Base-by-base conservation (phyloP, 2,797 vertebrate species). In the Periophthalmus magnuspinnatus region DNA sequence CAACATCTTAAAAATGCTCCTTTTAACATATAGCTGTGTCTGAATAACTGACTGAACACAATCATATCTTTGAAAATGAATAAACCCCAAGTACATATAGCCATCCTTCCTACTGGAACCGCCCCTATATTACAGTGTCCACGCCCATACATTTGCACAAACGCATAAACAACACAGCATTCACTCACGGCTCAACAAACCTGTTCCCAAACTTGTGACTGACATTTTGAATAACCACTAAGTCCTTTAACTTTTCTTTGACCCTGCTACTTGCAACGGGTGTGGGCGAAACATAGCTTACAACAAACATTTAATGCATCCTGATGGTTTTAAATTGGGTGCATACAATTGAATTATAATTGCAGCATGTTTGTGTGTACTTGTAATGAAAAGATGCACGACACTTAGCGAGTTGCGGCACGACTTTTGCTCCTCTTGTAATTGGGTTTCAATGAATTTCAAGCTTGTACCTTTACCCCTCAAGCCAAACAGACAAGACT, bases 181-280 rank as follows among this genome's bases (percentile, higher is more conserved):
- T 19, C 33, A 22, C 69, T 80, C 63, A 60, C 60, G 69, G 77
- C 82, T 81, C 85, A 90, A 75, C 86, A 83, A 89, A 89, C 90
- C 85, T 83, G 82, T 87, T 88, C 67, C 22, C 14, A 77, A 78
- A 71, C 52, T 22, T 67, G 55, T 68, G 63, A 74, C 33, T 74
- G 72, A 72, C 72, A 64, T 64, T 65, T 45, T 82, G 79, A 85
- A 86, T 69, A 47, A 5, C 50, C 58, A 81, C 77, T 66, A 80
- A 75, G 55, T 65, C 64, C 64, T 21, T 34, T 65, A 19, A 8
- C 52, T 65, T 47, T 3, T 45, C 62, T 68, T 47, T 73, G 70
- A 66, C 70, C 47, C 9, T 58, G 10, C 28, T 58, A 69, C 50
- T 71, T 38, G 69, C 75, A 79, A 45, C 58, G 36, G 73, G 82